Evolutionary conservation across 2,113 vertebrate genomes (phyloP).

Genomic region (Rhombomys opimus): DNA sequence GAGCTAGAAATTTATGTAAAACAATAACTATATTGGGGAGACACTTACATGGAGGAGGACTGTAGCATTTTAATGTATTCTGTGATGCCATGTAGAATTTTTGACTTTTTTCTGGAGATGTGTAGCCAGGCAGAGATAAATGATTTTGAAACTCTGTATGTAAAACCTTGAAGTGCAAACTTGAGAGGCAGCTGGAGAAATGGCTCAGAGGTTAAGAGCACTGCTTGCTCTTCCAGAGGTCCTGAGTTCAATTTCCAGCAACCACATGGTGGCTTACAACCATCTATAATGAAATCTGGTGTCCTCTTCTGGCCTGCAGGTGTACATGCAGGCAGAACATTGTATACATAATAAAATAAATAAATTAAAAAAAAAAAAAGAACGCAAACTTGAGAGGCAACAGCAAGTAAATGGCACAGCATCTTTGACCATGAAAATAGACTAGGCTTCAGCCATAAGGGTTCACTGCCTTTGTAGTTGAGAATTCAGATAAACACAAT

Average conservation of each 20-base stretch:
- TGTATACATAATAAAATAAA: no score
- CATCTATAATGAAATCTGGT: no score
- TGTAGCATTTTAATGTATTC: neutral
- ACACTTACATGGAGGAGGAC: neutral
- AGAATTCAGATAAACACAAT: neutral
- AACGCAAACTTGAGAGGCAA: rapidly evolving
- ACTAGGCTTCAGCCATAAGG: neutral
- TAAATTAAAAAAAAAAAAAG: no score
- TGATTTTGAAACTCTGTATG: neutral
- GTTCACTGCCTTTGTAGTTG: neutral
- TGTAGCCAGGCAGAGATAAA: neutral
- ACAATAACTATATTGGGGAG: neutral
- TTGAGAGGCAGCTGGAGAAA: no score
- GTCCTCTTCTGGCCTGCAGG: no score
- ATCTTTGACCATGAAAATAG: neutral
- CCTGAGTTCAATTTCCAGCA: no score
- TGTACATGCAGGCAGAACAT: no score
- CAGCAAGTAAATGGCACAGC: neutral
- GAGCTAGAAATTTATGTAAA: neutral
- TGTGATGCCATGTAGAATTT: neutral
- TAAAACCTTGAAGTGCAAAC: neutral
- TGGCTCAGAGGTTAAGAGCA: no score
- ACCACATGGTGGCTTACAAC: no score
- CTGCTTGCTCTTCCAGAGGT: no score
- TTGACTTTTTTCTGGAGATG: neutral